A percentile compares a stretch with the other conserved stretches of the same genome.
Conservation (phyloP, 35 echinoderm and acorn worm genomes). For the Apostichopus japonicus region DNA sequence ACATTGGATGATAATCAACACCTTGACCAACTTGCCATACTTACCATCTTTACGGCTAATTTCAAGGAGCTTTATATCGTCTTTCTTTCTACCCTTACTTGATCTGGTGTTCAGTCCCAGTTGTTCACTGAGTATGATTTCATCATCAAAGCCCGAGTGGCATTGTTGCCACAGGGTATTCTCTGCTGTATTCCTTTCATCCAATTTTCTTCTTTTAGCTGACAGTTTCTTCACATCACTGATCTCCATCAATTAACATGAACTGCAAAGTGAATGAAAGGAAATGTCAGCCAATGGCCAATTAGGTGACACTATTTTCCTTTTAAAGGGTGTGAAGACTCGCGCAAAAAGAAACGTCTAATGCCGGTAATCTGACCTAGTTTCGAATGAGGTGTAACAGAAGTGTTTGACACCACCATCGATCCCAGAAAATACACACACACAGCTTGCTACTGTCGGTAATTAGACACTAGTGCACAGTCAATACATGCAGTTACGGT, state of each 20-base stretch:
- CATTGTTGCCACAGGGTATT: slow-evolving; percentile 51
- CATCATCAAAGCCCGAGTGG: slow-evolving; percentile 62
- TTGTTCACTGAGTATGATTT: slow-evolving; percentile 19
- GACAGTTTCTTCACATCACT: neutral
- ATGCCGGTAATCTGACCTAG: too few species aligned
- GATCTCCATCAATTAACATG: neutral
- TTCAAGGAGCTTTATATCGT: neutral
- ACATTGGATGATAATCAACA: too few species aligned
- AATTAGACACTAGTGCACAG: too few species aligned
- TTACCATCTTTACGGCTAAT: neutral
- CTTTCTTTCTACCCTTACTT: neutral
- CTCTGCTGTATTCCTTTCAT: neutral
- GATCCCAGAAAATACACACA: too few species aligned
- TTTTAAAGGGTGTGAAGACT: too few species aligned
- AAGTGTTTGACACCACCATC: too few species aligned
- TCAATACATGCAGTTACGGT: too few species aligned
- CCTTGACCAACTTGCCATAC: too few species aligned
- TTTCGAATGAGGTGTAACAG: too few species aligned
- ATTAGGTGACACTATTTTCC: neutral
- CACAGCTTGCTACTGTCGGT: too few species aligned
- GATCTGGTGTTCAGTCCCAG: neutral
- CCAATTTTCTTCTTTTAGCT: neutral
- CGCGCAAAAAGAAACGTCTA: too few species aligned
- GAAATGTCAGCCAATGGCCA: neutral
- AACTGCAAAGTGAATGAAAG: neutral